Conservation (phyloP, 1,140 invertebrate species). For the Bombyx mandarina region DNA sequence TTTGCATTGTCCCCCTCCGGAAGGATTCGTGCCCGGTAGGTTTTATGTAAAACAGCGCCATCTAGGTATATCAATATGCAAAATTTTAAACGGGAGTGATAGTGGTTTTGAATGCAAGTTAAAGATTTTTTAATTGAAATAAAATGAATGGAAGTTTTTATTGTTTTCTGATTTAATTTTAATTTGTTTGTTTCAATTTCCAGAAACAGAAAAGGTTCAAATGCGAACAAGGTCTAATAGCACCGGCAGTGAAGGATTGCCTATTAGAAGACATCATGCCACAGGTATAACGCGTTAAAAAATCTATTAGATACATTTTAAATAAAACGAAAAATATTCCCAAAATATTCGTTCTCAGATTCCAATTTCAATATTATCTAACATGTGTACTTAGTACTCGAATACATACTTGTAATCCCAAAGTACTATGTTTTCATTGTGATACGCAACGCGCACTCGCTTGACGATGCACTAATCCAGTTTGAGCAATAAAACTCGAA, state of each 20-base stretch:
- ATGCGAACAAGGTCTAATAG: slow-evolving; percentile 74
- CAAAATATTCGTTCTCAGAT: background rate
- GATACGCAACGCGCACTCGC: slow-evolving; percentile 6
- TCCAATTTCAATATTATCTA: background rate
- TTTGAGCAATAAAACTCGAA: background rate
- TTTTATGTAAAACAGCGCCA: background rate
- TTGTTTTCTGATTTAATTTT: background rate
- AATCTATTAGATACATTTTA: background rate
- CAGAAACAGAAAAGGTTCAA: slow-evolving; percentile 72
- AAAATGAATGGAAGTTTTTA: too few relatives aligned
- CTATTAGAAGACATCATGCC: slow-evolving; percentile 71
- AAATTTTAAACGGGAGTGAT: background rate
- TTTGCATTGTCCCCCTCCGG: slow-evolving; percentile 81
- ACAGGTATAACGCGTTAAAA: slow-evolving; percentile 45
- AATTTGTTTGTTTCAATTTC: slow-evolving; percentile 39
- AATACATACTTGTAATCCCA: background rate
- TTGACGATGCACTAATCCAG: background rate
- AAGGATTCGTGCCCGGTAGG: slow-evolving; percentile 71
- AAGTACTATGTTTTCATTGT: slow-evolving; percentile 7
- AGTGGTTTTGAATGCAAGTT: too few relatives aligned
- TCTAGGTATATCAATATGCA: background rate
- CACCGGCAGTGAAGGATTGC: slow-evolving; percentile 71
- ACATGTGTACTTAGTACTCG: background rate
- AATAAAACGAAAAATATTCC: background rate
- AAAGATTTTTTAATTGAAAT: too few relatives aligned